Percentiles rank a stretch among this genome's conserved stretches.
Evolutionary conservation across 1,140 invertebrate genomes (phyloP).

Genomic region (Drosophila serrata): DNA sequence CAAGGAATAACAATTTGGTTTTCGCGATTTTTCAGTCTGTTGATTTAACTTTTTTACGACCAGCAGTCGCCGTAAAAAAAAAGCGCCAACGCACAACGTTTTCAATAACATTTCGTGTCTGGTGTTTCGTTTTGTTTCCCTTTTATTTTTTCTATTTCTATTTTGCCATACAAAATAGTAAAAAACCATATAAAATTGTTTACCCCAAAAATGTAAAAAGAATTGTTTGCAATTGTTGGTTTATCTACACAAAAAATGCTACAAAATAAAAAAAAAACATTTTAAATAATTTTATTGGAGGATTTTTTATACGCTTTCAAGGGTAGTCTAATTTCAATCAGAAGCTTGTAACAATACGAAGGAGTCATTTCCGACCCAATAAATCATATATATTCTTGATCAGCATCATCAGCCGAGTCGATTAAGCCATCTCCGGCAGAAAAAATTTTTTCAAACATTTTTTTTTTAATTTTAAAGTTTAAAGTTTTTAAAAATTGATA

Average conservation of each 20-base stretch:
- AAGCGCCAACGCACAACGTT: constrained; percentile 35
- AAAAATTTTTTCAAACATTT: too few species aligned
- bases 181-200: constrained; percentile 29
- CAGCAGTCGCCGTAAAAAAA: constrained; percentile 33
- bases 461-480: too few species aligned
- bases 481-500: too few species aligned
- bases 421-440: too few species aligned
- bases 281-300: background rate
- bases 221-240: constrained; percentile 23
- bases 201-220: constrained; percentile 36
- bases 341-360: too few species aligned
- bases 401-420: too few species aligned
- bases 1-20: constrained; percentile 43
- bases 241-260: background rate
- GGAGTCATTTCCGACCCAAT: too few species aligned
- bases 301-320: background rate
- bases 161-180: constrained; percentile 29
- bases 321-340: too few species aligned
- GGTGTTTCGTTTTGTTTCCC: constrained; percentile 23
- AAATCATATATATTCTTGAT: too few species aligned
- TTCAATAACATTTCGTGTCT: constrained; percentile 49
- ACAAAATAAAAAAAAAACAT: background rate
- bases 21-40: constrained; percentile 38
- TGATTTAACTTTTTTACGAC: constrained; percentile 48
- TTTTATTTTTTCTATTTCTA: background rate